Conservation (phyloP, 2,888 invertebrate genomes). For the Trilocha varians region DNA sequence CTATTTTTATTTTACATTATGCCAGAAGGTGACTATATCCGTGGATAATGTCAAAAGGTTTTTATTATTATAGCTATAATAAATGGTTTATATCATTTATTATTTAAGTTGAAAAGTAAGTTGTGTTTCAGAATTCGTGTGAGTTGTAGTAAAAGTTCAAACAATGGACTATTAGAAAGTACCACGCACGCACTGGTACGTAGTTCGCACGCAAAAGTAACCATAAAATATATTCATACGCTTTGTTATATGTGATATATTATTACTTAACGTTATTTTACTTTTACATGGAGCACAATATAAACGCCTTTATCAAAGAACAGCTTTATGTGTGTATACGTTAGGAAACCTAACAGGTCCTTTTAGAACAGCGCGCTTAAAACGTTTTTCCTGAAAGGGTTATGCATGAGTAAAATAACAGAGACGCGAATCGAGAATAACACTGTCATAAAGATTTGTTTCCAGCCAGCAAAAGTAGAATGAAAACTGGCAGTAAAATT, state of each 20-base stretch:
- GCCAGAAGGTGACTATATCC: no score
- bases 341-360: neutral
- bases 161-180: conserved; percentile 28
- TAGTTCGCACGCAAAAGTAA: conserved; percentile 29
- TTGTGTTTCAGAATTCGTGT: no score
- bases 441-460: conserved; percentile 39
- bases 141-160: conserved; percentile 19
- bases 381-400: conserved; percentile 20
- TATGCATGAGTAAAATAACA: conserved; percentile 26
- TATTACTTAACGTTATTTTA: no score
- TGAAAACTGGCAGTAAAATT: conserved; percentile 47
- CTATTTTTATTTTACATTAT: no score
- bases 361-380: neutral
- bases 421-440: conserved; percentile 30
- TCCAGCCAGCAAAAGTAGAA: conserved; percentile 32
- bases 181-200: conserved; percentile 32
- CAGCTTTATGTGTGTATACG: neutral
- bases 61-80: no score
- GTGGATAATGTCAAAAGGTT: no score
- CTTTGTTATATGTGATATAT: no score
- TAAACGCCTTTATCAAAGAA: no score
- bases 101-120: no score
- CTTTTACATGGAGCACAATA: no score
- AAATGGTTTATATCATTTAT: no score
- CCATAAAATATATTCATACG: conserved; percentile 31